Percentiles rank a stretch among this genome's conserved stretches.
phyloP scores from a whole-genome alignment of 2,113 vertebrate species.

The Physeter macrocephalus region DNA sequence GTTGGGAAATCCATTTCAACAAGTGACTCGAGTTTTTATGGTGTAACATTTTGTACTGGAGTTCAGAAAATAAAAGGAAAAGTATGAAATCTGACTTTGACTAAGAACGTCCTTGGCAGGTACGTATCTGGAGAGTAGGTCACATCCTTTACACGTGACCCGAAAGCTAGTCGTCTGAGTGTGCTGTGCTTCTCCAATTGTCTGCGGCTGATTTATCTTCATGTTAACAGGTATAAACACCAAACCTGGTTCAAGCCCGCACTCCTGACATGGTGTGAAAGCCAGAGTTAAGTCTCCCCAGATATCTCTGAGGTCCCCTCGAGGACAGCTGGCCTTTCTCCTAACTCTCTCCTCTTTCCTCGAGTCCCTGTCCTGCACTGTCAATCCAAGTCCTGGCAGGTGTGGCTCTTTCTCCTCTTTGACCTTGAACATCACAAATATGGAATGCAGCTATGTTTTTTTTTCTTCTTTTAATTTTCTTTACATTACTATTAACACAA shows the following conservation, averaged over 20 bases:
- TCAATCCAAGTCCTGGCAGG: too few relatives aligned
- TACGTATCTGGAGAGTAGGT: not conserved
- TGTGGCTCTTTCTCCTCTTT: not conserved
- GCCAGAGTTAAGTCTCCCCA: too few relatives aligned
- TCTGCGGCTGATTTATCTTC: not conserved
- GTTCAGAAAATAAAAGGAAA: not conserved
- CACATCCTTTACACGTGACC: not conserved
- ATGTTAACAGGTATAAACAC: not conserved
- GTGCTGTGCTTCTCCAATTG: not conserved
- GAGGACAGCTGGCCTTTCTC: too few relatives aligned
- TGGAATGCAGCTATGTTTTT: not conserved
- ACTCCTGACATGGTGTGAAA: not conserved
- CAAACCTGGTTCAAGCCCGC: not conserved
- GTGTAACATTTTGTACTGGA: not conserved
- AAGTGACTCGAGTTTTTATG: not conserved
- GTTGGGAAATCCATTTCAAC: not conserved
- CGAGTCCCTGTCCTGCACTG: not conserved
- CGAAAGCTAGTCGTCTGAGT: not conserved
- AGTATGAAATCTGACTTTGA: not conserved
- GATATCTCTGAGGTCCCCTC: fast-evolving
- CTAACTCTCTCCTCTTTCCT: not conserved
- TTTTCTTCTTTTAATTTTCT: too few relatives aligned
- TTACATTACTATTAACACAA: too few relatives aligned
- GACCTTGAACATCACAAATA: too few relatives aligned
- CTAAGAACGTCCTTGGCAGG: not conserved